Evolutionary conservation across 2,113 vertebrate genomes (phyloP), one percentile per base, ranked within the genome.

Genomic region (Eonycteris spelaea): DNA sequence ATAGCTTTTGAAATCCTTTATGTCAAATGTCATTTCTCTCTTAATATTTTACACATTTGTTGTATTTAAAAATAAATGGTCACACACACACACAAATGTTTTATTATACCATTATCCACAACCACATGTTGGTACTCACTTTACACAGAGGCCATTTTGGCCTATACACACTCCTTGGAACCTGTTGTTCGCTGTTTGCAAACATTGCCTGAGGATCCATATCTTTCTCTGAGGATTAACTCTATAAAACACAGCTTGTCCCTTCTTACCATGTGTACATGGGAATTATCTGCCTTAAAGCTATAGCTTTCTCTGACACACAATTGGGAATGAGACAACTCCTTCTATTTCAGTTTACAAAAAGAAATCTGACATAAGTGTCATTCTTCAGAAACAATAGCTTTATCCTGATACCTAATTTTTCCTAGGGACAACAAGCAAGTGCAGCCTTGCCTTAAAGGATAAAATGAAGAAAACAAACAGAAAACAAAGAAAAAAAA

Each of bases 201-300:
- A 85, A 96, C 74, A 86, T 48, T 96, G 91, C 97, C 89, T 86
- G 40, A 96, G 83, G 91, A 97, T 77, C 82, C 53, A 8, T 77
- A 93, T 94, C 61, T 91, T 95, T 94, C 83, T 87, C 75, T 89
- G 86, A 93, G 70, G 63, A 97, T 96, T 97, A 96, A 92, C 82
- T 95, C 53, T 79, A 48, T 95, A 95, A 92, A 91, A 92, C 73
- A 91, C 67, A 97, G 80, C 61, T 95, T 91, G 90, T 96, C 90
- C 71, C 35, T 70, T 98, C 90, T 96, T 96, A 85, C 92, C 22
- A 7, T 86, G 85, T 71, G 26, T 94, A 93, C 55, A 43, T 94
- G 88, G 85, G 91, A 96, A 95, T 97, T 97, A 94, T 71, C 80
- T 89, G 68, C 96, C 88, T 97, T 95, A 86, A 94, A 97, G 84